These are phyloP conservation scores for Entomobrya multifasciata DNA, from an alignment of 2,888 invertebrate species.

Conservation along the genomic window DNA sequence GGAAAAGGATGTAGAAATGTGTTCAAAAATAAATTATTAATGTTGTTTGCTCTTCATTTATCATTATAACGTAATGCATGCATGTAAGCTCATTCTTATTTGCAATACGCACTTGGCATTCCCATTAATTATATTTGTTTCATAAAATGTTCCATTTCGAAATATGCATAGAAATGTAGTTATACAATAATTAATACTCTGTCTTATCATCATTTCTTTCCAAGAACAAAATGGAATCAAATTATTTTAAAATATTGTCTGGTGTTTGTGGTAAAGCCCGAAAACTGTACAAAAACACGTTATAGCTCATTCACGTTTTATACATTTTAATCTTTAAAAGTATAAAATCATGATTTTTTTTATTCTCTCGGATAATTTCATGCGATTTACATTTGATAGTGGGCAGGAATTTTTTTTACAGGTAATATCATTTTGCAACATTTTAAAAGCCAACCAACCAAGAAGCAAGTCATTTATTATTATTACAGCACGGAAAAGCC, in stretches of 20 bases:
- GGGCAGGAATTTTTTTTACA: constrained; percentile 22
- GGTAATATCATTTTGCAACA: neutral
- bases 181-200: no score
- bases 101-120: no score
- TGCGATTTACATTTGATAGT: neutral
- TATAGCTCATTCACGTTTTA: neutral
- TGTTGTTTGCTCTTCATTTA: no score
- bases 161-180: no score
- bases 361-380: constrained; percentile 35
- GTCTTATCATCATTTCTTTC: neutral
- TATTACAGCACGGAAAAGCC: constrained; percentile 1
- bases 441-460: neutral
- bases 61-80: no score
- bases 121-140: no score
- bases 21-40: no score
- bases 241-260: neutral
- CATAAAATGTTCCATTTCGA: no score
- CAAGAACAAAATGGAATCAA: neutral
- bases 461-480: constrained; percentile 9
- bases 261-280: neutral
- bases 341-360: neutral
- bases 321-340: neutral
- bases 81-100: no score
- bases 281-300: neutral
- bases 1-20: no score